phyloP scores from a whole-genome alignment of 2,888 invertebrate species.

The Callinectes sapidus region DNA sequence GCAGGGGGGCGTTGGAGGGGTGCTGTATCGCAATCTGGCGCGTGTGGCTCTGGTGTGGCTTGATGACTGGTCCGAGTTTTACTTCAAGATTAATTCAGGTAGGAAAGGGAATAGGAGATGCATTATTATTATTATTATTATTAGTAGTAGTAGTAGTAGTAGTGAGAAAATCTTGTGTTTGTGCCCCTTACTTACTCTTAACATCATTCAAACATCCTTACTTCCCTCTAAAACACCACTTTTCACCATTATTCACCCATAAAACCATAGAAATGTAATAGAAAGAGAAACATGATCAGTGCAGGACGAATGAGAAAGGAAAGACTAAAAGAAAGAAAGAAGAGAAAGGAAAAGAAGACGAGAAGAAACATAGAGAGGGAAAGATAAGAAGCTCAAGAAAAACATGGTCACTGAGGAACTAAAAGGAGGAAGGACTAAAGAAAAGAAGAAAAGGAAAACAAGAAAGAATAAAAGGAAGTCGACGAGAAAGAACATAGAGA shows the following conservation, averaged over 20 bases:
- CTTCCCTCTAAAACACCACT: no score
- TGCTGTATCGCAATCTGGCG: slow-evolving; percentile 92
- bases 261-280: no score
- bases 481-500: background rate
- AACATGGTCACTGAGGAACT: background rate
- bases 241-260: no score
- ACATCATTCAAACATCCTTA: no score
- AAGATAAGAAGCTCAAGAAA: background rate
- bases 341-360: background rate
- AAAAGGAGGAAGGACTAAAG: background rate
- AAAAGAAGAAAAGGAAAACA: background rate
- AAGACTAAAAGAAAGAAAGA: background rate
- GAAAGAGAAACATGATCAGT: background rate
- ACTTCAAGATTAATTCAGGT: slow-evolving; percentile 88
- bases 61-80: slow-evolving; percentile 97
- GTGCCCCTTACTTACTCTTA: no score
- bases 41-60: slow-evolving; percentile 97
- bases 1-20: slow-evolving; percentile 90
- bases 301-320: background rate
- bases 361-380: background rate
- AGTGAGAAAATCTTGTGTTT: background rate
- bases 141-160: background rate
- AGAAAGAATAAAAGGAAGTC: no score
- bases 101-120: slow-evolving; percentile 52
- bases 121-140: background rate